phyloP scores from a whole-genome alignment of 2,797 vertebrate genomes.

The Sciurus vulgaris region DNA sequence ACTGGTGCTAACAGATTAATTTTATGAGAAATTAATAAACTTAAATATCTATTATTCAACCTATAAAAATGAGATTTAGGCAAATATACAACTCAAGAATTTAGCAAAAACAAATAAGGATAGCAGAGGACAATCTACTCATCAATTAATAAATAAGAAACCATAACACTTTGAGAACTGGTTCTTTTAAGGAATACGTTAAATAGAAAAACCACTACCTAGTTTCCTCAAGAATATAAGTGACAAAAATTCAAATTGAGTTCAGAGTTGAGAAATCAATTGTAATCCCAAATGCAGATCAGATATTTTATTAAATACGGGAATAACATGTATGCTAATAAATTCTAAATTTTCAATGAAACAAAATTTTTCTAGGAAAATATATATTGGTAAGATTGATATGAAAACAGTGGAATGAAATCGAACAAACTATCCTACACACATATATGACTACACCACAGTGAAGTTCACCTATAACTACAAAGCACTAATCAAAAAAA shows the following conservation, averaged over 20 bases:
- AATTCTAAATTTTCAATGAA: not conserved
- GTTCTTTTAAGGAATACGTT: not conserved
- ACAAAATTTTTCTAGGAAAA: not conserved
- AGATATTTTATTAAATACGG: not conserved
- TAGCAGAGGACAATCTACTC: not conserved
- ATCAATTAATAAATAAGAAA: not conserved
- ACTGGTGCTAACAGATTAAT: not conserved
- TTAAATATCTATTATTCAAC: constrained; percentile 13
- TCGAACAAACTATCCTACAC: too few relatives aligned
- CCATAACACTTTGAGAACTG: not conserved
- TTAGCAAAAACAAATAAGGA: not conserved
- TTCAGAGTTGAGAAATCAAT: not conserved
- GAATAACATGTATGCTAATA: not conserved
- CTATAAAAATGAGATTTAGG: not conserved
- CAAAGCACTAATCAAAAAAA: too few relatives aligned
- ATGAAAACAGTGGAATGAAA: not conserved
- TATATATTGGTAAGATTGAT: not conserved
- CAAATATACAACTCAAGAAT: not conserved
- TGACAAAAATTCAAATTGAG: not conserved
- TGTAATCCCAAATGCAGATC: not conserved
- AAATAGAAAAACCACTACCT: not conserved
- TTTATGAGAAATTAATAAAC: not conserved
- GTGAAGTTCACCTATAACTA: too few relatives aligned
- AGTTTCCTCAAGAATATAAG: not conserved
- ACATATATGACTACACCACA: too few relatives aligned